These are phyloP conservation scores for Prochilodus magdalenae DNA, from an alignment of 2,113 vertebrate species.

Conservation along the genomic window DNA sequence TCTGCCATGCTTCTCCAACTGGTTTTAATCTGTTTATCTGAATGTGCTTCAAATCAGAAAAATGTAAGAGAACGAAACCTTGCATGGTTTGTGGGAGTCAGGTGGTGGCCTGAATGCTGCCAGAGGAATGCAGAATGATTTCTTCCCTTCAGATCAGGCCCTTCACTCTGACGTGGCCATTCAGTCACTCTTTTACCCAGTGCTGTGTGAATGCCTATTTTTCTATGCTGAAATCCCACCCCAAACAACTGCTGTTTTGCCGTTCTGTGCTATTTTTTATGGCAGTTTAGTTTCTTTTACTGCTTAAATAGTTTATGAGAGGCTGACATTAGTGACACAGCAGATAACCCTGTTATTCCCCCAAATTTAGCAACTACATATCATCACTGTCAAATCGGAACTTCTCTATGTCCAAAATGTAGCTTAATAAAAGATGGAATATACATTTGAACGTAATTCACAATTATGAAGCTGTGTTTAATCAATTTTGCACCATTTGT, in stretches of 20 bases:
- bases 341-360: no score
- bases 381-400: no score
- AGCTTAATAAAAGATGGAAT: no score
- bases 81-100: slow-evolving; percentile 60
- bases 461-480: no score
- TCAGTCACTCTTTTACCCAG: background rate
- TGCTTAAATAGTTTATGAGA: no score
- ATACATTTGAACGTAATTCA: no score
- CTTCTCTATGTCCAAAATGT: no score
- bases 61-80: slow-evolving; percentile 52
- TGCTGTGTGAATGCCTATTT: background rate
- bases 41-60: slow-evolving; percentile 48
- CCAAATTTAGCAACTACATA: no score
- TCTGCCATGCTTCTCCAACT: no score
- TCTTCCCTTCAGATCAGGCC: background rate
- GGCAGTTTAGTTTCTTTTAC: no score
- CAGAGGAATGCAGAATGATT: background rate
- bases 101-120: slow-evolving; percentile 31
- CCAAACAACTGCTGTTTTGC: background rate
- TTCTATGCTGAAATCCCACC: background rate
- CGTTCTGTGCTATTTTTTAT: background rate
- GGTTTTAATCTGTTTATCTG: background rate
- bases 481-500: no score
- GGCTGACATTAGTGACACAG: no score
- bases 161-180: background rate